Evolutionary conservation across 2,797 vertebrate species (phyloP).

Genomic region (Eleutherodactylus coqui): DNA sequence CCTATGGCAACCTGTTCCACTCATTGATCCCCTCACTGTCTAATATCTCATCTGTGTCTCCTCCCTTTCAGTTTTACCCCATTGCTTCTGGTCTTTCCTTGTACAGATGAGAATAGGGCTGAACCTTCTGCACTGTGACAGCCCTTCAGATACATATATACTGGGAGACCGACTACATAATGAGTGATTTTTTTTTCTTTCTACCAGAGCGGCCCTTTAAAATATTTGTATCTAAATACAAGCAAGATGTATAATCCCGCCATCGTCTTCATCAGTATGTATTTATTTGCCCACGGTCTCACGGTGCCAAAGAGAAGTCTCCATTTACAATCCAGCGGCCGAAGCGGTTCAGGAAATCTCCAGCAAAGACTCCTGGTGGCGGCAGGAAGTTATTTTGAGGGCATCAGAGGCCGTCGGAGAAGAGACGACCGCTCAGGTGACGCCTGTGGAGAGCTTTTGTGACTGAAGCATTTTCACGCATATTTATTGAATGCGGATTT

Average conservation of each 20-base stretch:
- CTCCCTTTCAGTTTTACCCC: no score
- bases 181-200: no score
- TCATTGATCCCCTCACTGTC: no score
- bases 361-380: constrained; percentile 64
- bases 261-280: not conserved
- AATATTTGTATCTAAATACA: not conserved
- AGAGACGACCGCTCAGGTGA: constrained; percentile 70
- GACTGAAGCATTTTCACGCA: constrained; percentile 77
- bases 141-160: no score
- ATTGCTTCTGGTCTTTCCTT: no score
- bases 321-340: constrained; percentile 12
- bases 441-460: constrained; percentile 74
- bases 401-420: constrained; percentile 65
- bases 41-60: no score
- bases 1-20: no score
- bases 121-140: no score
- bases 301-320: constrained; percentile 15
- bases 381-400: constrained; percentile 77
- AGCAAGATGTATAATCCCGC: not conserved
- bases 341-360: not conserved
- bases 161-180: no score
- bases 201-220: not conserved
- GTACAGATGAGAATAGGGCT: no score
- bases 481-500: constrained; percentile 81
- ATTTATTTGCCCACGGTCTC: not conserved